Conservation (phyloP, 2,888 invertebrate species). For the Agrochola circellaris region DNA sequence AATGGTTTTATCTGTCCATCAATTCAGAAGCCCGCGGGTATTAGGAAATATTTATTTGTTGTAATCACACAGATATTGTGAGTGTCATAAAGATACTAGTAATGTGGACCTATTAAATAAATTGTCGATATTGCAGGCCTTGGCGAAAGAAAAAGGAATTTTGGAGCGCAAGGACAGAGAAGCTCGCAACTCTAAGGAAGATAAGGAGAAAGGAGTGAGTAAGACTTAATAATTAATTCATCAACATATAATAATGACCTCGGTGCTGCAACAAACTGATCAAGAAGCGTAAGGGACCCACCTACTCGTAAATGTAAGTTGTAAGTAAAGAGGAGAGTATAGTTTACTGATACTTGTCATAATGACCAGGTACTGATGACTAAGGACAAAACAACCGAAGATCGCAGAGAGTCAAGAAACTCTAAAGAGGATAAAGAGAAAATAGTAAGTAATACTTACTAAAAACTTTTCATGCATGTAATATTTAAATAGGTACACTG, state of each 20-base stretch:
- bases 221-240: not conserved
- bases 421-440: constrained; percentile 84
- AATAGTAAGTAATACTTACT: constrained; percentile 26
- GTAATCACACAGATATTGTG: not conserved
- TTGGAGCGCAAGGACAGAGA: constrained; percentile 88
- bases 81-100: not conserved
- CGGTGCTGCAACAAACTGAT: not conserved
- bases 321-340: not conserved
- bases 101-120: not conserved
- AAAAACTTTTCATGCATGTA: constrained; percentile 51
- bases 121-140: constrained; percentile 17
- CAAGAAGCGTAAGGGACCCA: not conserved
- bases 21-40: too few relatives aligned
- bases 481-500: constrained; percentile 39
- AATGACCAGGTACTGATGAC: constrained; percentile 17
- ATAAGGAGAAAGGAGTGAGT: constrained; percentile 75
- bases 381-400: constrained; percentile 43
- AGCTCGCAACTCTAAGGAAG: constrained; percentile 80
- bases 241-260: not conserved
- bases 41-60: not conserved
- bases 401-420: constrained; percentile 76
- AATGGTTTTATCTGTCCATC: not conserved
- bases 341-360: constrained; percentile 14
- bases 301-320: not conserved
- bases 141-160: constrained; percentile 88